Base-by-base conservation (phyloP, 2,113 vertebrate genomes). In the Raja brachyura region DNA sequence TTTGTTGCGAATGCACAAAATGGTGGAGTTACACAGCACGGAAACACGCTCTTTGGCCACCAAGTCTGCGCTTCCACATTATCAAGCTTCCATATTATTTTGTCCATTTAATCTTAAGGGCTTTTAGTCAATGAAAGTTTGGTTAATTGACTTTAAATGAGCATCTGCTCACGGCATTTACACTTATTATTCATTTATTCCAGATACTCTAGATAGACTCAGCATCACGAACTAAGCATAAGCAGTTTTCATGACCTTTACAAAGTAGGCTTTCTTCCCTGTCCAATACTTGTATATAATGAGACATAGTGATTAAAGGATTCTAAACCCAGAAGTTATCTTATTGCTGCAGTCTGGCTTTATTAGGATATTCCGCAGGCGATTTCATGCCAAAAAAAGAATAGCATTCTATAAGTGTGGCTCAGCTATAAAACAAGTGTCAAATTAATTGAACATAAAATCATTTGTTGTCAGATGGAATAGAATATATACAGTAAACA, bases 71-170 rank as follows among this genome's bases (percentile, higher is more conserved):
- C 70, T 73, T 48, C 39, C 39, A 48, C 16, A 73, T 20, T 22
- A 73, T 73, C 18, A 22, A 73, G 70, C 18, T 22, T 20, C 18
- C 5, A 20, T 73, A 73, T 73, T 22, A 73, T 20, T 20, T 86
- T 86, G 11, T 86, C 56, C 83, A 68, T 70, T 18, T 39, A 88
- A 63, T 1, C 13, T 66, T 48, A 48, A 13, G 61, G n/a, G 54
- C 31, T 66, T 90, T 39, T 22, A 39, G 31, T 3, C 20, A 68
- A 0, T 68, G 31, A 39, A 68, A 90, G 31, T 90, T 90, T 90
- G 86, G 39, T 90, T 70, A 90, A 90, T 39, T 31, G 61, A 90
- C 18, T 90, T 70, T 68, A 70, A 90, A 90, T 70, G 31, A 90
- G 63, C 14, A 90, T 25, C 16, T 39, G 86, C 16, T 90, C 20